Base-by-base conservation (phyloP, 2,113 vertebrate species). In the Herpailurus yagouaroundi region DNA sequence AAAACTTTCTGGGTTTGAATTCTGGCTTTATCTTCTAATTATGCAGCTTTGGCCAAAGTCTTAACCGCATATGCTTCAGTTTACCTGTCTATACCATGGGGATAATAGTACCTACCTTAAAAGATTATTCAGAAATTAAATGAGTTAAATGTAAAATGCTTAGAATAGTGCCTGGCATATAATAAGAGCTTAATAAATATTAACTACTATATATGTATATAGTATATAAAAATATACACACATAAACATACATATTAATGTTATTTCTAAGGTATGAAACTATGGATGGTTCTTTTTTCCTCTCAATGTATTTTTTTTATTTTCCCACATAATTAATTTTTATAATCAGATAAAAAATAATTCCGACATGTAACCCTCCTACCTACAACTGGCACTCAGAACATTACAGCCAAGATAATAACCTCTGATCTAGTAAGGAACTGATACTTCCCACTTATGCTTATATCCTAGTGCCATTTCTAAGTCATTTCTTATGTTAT, bases 281-380 rank as follows among this genome's bases (percentile, higher is more conserved):
- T 52, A 52, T 7, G 12, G 3, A 63, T 91, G 13, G 21, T 96
- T 85, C 60, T 94, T 92, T 91, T 91, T 79, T 45, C 71, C 41
- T 80, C 38, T 89, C 25, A 86, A 13, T 60, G 69, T 57, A 85
- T 63, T 57, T 64, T 57, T 96, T 96, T 82, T 95, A 71, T 95
- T 90, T 87, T 73, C 55, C n/a, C 38, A 91, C 7, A 91, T 87
- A 92, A 74, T 85, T 95, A 81, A 13, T 68, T 96, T 94, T 95
- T 89, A 91, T 66, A 82, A 93, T 94, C 76, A 97, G 29, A 97
- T 79, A 73, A 96, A 92, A 97, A 95, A 84, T 50, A 77, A 95
- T 77, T 66, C 41, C 73, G 27, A 91, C 41, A 93, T 38, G 10
- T 73, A 23, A 92, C 16, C 38, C 8, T 41, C 45, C 60, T 50